These are phyloP conservation scores for Syrista parreyssii DNA, from an alignment of 2,888 invertebrate genomes.

Conservation along the genomic window DNA sequence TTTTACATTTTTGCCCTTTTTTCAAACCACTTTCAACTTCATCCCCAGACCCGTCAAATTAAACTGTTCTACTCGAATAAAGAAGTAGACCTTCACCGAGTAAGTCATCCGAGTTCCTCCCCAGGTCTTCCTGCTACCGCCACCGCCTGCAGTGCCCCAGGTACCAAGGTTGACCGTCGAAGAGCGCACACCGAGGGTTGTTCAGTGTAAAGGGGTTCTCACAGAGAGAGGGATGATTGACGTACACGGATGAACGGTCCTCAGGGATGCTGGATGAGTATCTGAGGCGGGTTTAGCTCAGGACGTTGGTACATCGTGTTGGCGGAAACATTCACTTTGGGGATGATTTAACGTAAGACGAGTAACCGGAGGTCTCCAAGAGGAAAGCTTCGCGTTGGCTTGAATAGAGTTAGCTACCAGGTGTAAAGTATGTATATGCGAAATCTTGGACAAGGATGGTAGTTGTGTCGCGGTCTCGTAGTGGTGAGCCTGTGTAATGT, in stretches of 20 bases:
- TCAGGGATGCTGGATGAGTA: neutral
- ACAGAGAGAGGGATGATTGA: neutral
- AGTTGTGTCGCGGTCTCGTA: slow-evolving; percentile 33
- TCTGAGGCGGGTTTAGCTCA: neutral
- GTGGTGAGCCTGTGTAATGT: slow-evolving; percentile 52
- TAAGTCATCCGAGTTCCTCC: neutral
- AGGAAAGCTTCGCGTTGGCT: slow-evolving; percentile 29
- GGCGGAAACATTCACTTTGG: slow-evolving; percentile 42
- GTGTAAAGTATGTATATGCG: slow-evolving; percentile 22
- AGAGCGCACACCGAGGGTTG: neutral
- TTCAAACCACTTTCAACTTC: neutral
- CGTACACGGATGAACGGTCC: neutral
- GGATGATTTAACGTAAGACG: slow-evolving; percentile 39
- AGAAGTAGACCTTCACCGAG: neutral
- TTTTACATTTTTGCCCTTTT: neutral
- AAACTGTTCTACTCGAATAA: neutral
- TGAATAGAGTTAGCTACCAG: slow-evolving; percentile 42
- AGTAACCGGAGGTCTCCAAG: slow-evolving; percentile 40
- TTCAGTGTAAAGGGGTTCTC: neutral
- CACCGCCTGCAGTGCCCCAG: neutral
- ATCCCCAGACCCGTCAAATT: neutral
- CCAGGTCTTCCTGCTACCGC: neutral
- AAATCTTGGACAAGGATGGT: slow-evolving; percentile 43
- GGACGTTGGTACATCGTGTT: neutral
- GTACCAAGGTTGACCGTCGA: neutral